These are phyloP conservation scores for Toxotes jaculatrix DNA, from an alignment of 2,113 vertebrate genomes.

Conservation along the genomic window DNA sequence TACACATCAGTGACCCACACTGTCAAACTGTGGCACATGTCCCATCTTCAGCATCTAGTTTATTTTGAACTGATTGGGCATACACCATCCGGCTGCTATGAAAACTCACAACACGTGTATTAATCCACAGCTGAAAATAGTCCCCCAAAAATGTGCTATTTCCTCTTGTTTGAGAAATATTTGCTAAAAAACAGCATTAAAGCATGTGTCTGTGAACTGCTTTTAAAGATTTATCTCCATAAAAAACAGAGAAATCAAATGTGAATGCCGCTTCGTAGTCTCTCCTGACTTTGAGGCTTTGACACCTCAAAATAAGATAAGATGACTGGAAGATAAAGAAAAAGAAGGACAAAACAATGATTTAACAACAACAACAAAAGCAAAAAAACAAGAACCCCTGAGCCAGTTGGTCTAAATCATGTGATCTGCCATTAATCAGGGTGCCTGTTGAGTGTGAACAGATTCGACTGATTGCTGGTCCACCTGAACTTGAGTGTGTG, in stretches of 20 bases:
- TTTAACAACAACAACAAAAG: constrained; percentile 16
- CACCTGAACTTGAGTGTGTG: constrained; percentile 64
- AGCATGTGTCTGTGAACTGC: background rate
- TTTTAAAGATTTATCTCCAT: background rate
- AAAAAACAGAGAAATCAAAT: background rate
- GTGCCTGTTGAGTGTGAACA: constrained; percentile 53
- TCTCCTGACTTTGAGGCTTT: background rate
- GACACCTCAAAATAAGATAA: background rate
- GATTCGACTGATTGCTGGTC: constrained; percentile 45
- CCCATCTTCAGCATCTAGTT: no score
- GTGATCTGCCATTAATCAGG: constrained; percentile 52
- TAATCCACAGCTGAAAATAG: constrained; percentile 7
- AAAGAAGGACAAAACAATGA: constrained; percentile 6
- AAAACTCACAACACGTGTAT: background rate
- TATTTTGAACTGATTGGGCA: no score
- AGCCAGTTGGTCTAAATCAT: constrained; percentile 53
- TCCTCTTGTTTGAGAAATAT: background rate
- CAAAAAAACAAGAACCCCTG: constrained; percentile 2
- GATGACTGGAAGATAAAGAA: background rate
- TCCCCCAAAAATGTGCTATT: background rate
- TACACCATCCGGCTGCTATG: no score
- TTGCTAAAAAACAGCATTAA: background rate
- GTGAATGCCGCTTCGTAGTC: background rate
- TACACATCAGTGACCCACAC: background rate
- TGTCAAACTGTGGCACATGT: background rate